Evolutionary conservation across 2,113 vertebrate species (phyloP).

Genomic region (Carettochelys insculpta): DNA sequence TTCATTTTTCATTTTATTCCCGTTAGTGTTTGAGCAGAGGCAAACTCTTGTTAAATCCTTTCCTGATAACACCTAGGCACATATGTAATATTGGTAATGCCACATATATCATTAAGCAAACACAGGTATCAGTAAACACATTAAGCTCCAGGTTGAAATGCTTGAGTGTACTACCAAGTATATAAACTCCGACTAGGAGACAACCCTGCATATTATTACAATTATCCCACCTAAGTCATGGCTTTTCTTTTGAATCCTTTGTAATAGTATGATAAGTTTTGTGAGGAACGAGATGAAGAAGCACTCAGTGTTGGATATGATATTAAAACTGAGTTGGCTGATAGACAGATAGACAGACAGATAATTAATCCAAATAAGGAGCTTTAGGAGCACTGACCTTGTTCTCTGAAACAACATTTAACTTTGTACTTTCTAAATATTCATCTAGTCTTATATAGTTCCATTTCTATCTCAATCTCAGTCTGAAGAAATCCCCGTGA

Average conservation of each 20-base stretch:
- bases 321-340: not conserved
- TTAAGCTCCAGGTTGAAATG: not conserved
- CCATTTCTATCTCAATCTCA: conserved; percentile 19
- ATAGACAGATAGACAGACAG: not conserved
- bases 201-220: not conserved
- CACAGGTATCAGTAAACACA: not conserved
- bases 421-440: conserved; percentile 22
- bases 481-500: conserved; percentile 16
- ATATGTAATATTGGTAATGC: not conserved
- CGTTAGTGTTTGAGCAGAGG: not conserved
- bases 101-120: not conserved
- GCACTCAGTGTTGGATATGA: not conserved
- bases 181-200: not conserved
- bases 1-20: conserved; percentile 26
- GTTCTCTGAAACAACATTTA: not conserved
- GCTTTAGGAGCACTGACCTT: not conserved
- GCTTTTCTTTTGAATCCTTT: not conserved
- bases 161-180: not conserved
- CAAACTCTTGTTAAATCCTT: conserved; percentile 9
- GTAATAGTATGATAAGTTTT: not conserved
- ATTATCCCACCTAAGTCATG: not conserved
- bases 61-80: not conserved
- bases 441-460: conserved; percentile 4
- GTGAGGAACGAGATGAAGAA: not conserved
- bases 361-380: not conserved